Percentiles rank a stretch among this genome's conserved stretches.
Conservation (phyloP, 2,113 vertebrate species). For the Camelus dromedarius region DNA sequence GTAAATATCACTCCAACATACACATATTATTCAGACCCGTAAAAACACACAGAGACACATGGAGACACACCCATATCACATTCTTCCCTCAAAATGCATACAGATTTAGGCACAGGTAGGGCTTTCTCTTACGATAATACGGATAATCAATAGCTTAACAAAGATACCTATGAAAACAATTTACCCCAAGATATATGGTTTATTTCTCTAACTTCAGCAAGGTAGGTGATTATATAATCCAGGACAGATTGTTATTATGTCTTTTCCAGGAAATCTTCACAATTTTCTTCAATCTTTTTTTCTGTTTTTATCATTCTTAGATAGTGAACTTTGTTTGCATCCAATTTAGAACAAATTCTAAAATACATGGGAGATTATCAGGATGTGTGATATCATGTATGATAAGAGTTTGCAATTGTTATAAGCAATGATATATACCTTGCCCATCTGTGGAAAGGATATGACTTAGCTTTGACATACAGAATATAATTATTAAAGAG, state of each 20-base stretch:
- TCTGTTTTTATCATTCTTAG: background rate
- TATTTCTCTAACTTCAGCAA: background rate
- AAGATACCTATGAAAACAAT: background rate
- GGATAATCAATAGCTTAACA: background rate
- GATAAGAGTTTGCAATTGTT: background rate
- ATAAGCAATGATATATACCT: background rate
- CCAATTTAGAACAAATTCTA: background rate
- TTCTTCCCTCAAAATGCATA: background rate
- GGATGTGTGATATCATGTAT: background rate
- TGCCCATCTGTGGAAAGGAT: background rate
- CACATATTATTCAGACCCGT: background rate
- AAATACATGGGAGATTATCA: background rate
- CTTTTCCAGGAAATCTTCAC: background rate
- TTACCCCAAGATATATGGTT: background rate
- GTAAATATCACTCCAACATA: background rate
- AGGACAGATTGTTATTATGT: background rate
- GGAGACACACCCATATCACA: background rate
- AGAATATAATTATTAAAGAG: background rate
- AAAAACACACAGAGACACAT: background rate
- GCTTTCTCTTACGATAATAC: background rate
- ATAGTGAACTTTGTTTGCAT: background rate
- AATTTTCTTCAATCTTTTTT: background rate
- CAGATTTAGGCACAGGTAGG: no score
- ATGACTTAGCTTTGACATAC: background rate
- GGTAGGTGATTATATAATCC: background rate